Percentiles rank a stretch among this genome's conserved stretches.
These are phyloP conservation scores for Palythoa heliodiscus DNA, from an alignment of 92 coral and sea anemone genomes.

Conservation along the genomic window DNA sequence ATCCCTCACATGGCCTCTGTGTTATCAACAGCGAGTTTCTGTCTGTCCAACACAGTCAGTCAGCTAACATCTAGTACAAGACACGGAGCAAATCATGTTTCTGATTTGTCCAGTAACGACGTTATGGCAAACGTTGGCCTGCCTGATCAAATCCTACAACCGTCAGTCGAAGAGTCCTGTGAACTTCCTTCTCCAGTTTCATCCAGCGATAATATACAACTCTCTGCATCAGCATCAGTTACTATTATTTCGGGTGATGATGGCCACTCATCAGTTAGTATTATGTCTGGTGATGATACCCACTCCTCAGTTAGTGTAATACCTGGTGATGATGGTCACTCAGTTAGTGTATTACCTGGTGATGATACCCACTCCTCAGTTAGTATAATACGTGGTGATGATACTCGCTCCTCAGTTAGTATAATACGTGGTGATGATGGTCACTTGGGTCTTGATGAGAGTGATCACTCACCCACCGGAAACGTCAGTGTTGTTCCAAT, in stretches of 20 bases:
- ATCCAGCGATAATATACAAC: constrained; percentile 39
- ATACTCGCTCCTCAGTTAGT: not conserved
- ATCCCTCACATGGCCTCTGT: constrained; percentile 14
- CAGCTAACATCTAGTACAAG: constrained; percentile 33
- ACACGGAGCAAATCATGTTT: constrained; percentile 34
- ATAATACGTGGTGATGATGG: no score
- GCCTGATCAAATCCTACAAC: constrained; percentile 91
- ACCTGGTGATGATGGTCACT: no score
- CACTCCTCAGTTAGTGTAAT: not conserved
- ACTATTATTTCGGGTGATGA: constrained; percentile 19
- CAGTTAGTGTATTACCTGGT: no score
- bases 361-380: constrained; percentile 7
- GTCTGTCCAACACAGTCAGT: constrained; percentile 20
- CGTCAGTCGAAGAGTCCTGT: constrained; percentile 78
- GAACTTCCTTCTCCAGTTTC: constrained; percentile 59
- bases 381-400: not conserved
- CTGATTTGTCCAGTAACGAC: constrained; percentile 56
- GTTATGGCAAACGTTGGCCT: constrained; percentile 85
- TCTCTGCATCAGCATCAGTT: constrained; percentile 49
- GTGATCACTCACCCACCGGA: no score
- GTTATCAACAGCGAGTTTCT: constrained; percentile 25
- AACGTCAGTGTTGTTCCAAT: no score
- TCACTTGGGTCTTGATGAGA: no score
- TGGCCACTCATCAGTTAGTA: not conserved
- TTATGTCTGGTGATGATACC: not conserved